phyloP scores from a whole-genome alignment of 2,113 vertebrate genomes.

The Emydocephalus ijimae region DNA sequence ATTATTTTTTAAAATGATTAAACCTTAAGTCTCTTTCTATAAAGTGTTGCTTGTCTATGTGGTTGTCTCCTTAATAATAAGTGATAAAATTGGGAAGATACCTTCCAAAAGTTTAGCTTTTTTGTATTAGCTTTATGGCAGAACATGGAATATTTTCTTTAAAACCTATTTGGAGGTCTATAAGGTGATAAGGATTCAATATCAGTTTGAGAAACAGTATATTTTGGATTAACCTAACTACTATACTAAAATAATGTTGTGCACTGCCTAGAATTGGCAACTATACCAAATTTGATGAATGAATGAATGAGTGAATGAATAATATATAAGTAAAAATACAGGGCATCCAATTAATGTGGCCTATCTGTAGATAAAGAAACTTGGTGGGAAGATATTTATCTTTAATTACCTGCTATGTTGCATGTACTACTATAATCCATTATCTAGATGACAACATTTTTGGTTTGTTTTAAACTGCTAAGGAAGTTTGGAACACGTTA shows the following conservation, averaged over 20 bases:
- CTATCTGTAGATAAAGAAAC: background rate
- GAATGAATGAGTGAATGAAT: no score
- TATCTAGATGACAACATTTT: background rate
- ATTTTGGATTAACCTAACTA: background rate
- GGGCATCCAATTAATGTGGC: background rate
- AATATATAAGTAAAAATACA: background rate
- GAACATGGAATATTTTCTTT: background rate
- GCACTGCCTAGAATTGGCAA: background rate
- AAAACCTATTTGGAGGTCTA: background rate
- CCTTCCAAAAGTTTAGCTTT: background rate
- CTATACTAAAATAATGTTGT: background rate
- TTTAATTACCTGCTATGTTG: background rate
- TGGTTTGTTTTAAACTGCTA: background rate
- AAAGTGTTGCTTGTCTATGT: background rate
- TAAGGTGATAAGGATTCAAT: background rate
- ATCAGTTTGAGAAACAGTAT: background rate
- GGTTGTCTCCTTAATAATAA: background rate
- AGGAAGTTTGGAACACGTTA: background rate
- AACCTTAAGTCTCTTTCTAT: background rate
- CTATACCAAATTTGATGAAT: background rate
- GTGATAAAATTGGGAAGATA: background rate
- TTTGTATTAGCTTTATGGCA: background rate
- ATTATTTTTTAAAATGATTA: background rate
- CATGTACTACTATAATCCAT: background rate
- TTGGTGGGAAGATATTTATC: background rate